Evolutionary conservation across 2,113 vertebrate genomes (phyloP), one percentile per base, ranked within the genome.

Genomic region (Sturnus vulgaris): DNA sequence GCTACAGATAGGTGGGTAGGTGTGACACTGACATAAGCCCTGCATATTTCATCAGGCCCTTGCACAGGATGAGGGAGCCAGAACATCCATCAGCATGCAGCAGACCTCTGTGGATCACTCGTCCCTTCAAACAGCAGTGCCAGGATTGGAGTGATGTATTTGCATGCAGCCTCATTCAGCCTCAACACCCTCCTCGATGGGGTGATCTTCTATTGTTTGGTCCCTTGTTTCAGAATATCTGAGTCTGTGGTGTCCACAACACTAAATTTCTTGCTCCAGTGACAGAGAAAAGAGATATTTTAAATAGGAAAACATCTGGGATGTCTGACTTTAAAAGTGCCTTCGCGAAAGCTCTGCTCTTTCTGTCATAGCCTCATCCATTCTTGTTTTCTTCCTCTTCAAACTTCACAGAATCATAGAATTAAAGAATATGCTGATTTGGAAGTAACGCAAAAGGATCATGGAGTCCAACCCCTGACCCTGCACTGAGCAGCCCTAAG

Each of bases 101-200:
- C 35, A 81, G 47, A 55, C 6, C 27, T 57, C 28, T 30, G 21
- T 83, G 42, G 19, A 27, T 61, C 9, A 3, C 30, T 73, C 18
- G 47, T 88, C 18, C 55, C 55, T 82, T 90, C 52, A 35, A 63
- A 59, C 3, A 37, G 23, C 20, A 65, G 39, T 13, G 13, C 47
- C 28, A 42, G 18, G 8, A 23, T 16, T 66, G 52, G 39, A 92
- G 33, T 16, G 60, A 20, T 23, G 9, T 27, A 2, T 57, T 72
- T 15, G 19, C 3, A 5, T 12, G 17, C 25, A 82, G 12, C 23
- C 28, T 21, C 12, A 21, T 28, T 42, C 39, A 72, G 31, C 15
- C 68, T 88, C n/a, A 60, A 2, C 0, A 0, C 5, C 24, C n/a
- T 81, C 39, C 10, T 63, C 5, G 5, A 2, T 9, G 12, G 19